phyloP scores from a whole-genome alignment of 2,888 invertebrate species.

The Crepidodera aurea region DNA sequence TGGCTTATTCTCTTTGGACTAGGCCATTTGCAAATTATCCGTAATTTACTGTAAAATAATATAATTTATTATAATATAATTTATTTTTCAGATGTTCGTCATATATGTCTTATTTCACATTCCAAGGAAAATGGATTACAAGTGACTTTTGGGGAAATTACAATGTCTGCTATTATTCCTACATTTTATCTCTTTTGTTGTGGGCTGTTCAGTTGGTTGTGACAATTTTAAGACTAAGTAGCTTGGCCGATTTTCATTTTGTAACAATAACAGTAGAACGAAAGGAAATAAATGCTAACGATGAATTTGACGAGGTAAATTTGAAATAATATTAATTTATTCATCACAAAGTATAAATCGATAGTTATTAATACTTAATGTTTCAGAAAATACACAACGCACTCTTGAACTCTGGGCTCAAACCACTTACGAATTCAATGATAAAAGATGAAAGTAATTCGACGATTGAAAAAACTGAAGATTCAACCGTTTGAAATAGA shows the following conservation, averaged over 20 bases:
- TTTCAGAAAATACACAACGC: slow-evolving; percentile 19
- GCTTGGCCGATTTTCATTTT: slow-evolving; percentile 29
- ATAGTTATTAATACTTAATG: not conserved
- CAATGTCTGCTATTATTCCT: slow-evolving; percentile 19
- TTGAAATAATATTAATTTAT: not conserved
- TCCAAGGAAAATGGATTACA: slow-evolving; percentile 3
- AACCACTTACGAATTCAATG: not conserved
- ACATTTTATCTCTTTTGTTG: slow-evolving; percentile 17
- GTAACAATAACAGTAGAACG: slow-evolving; percentile 11
- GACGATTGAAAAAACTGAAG: not conserved
- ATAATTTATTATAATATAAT: too few relatives aligned
- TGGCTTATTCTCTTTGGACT: too few relatives aligned
- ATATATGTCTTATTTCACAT: slow-evolving; percentile 23
- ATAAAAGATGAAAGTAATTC: not conserved
- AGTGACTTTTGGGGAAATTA: slow-evolving; percentile 24
- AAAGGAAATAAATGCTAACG: slow-evolving; percentile 1
- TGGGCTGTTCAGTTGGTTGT: slow-evolving; percentile 24
- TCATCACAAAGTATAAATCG: too few relatives aligned
- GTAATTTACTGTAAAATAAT: too few relatives aligned
- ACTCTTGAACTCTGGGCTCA: slow-evolving; percentile 7
- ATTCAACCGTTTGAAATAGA: slow-evolving; percentile 3
- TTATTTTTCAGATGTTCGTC: slow-evolving; percentile 17
- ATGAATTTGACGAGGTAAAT: slow-evolving; percentile 10
- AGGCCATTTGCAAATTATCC: too few relatives aligned
- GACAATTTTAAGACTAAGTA: slow-evolving; percentile 25